Base-by-base conservation (phyloP, 2,797 vertebrate genomes). In the Poeciliopsis infans region DNA sequence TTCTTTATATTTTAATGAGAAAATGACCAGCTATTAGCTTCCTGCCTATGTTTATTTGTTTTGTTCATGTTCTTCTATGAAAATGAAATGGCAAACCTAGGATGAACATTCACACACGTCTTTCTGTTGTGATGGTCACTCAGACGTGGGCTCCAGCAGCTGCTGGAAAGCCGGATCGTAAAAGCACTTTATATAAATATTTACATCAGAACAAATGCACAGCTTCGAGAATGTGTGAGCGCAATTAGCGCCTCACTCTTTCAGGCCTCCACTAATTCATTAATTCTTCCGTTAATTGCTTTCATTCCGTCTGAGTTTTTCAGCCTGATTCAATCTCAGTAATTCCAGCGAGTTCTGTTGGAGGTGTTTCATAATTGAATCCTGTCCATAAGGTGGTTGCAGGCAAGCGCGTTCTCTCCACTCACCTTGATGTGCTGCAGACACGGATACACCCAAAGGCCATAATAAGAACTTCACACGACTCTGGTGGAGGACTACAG, bases 401-500 rank as follows among this genome's bases (percentile, higher is more conserved):
- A 72, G 80, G 84, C 74, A 4, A 74, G 75, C 83, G 72, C 28
- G n/a, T 57, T 61, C 36, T 68, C 77, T 64, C 77, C 41, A 45
- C 85, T 90, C 87, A 91, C 91, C 92, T 93, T 91, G 89, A 92
- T 90, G 88, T 70, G 88, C 39, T 64, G 70, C 33, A 88, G 89
- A 88, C 85, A 78, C 83, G 87, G 84, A 89, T 83, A 76, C 79
- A 81, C 88, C 91, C 88, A 75, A 59, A n/a, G 90, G 92, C 89
- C 88, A 86, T 85, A 91, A 92, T 87, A 90, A 81, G 91, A 88
- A 91, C 88, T 92, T 91, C 79, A 92, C 85, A 87, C 86, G 85
- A 87, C 83, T 83, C 46, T 77, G 68, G 45, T 57, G 85, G 86
- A 91, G 85, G 85, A 92, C 91, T 85, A 84, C 79, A 81, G 85